Base-by-base conservation (phyloP, 2,113 vertebrate species). In the Grantiella picta region DNA sequence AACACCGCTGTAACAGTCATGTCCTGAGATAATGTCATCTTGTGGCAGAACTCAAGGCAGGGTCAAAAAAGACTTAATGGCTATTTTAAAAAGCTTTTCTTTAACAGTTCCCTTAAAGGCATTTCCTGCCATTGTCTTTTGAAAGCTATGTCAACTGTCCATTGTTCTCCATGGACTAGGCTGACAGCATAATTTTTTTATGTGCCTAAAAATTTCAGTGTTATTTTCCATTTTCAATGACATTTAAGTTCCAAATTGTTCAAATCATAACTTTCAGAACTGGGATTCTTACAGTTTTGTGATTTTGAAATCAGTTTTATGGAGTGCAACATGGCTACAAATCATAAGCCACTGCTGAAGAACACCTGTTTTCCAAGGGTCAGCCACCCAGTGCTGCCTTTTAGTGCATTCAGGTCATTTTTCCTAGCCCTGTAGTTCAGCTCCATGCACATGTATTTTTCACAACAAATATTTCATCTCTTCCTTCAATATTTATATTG, bases 81-180 rank as follows among this genome's bases (percentile, higher is more conserved):
- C 53, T 94, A 68, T 94, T 97, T 96, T 75, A 87, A 84, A 96
- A 84, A 53, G 36, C 86, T 94, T 95, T 90, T 81, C 92, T 94
- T 84, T 79, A 92, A 61, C 49, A 53, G 61, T 57, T 75, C 56
- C 17, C 65, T 82, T 64, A 49, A 83, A 92, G 77, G 86, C 61
- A 95, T 95, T 97, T 95, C 96, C 95, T 91, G 70, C 65, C 42
- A 91, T 95, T 97, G 94, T 94, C 73, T 76, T 89, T 52, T 35
- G 65, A 79, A 92, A 79, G 65, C 59, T 82, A 14, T 84, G 57
- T 92, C 60, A 47, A 33, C 52, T 20, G 2, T 81, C 35, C 69
- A 84, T 94, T 96, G 89, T 92, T 94, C 83, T 69, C 56, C 69
- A 57, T 44, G 59, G 72, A 14, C 38, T 17, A 52, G 27, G 31